A percentile compares a stretch with the other conserved stretches of the same genome.
These are phyloP conservation scores for Triplophysa bombifrons DNA, from an alignment of 2,797 vertebrate genomes.

Conservation along the genomic window DNA sequence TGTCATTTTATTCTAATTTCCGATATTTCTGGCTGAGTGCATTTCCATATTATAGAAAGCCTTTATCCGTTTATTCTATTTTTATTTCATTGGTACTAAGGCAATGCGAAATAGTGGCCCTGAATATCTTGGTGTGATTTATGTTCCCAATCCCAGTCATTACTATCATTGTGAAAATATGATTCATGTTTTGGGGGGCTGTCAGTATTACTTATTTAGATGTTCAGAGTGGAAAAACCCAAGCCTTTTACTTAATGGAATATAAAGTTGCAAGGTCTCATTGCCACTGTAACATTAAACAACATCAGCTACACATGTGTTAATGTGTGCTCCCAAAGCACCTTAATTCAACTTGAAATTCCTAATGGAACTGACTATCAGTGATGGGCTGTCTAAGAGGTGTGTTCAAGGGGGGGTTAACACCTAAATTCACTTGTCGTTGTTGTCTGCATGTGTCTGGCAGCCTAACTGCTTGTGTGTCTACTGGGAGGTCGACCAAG, in stretches of 20 bases:
- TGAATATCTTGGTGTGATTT: conserved; percentile 75
- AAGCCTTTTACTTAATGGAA: conserved; percentile 77
- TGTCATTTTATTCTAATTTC: conserved; percentile 79
- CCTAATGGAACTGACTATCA: conserved; percentile 73
- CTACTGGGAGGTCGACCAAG: conserved; percentile 68
- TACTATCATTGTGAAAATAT: conserved; percentile 81
- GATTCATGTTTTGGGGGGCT: conserved; percentile 81
- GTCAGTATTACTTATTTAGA: conserved; percentile 84
- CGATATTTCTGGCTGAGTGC: conserved; percentile 74
- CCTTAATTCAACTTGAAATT: conserved; percentile 77
- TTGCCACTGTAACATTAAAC: conserved; percentile 82
- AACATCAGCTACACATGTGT: conserved; percentile 76
- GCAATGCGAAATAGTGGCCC: conserved; percentile 54
- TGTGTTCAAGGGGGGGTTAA: conserved; percentile 57
- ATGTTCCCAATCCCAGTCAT: conserved; percentile 76
- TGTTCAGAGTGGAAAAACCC: conserved; percentile 74
- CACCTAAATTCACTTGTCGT: conserved; percentile 79
- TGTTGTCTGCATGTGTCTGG: conserved; percentile 69
- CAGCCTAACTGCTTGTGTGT: conserved; percentile 74
- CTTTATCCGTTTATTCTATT: conserved; percentile 69
- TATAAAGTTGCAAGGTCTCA: conserved; percentile 80
- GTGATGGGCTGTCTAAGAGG: conserved; percentile 52
- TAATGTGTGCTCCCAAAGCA: conserved; percentile 77
- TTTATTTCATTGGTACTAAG: conserved; percentile 63
- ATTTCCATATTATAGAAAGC: conserved; percentile 65